These are phyloP conservation scores for Bufotes viridis DNA, from an alignment of 2,797 vertebrate species.

Conservation along the genomic window DNA sequence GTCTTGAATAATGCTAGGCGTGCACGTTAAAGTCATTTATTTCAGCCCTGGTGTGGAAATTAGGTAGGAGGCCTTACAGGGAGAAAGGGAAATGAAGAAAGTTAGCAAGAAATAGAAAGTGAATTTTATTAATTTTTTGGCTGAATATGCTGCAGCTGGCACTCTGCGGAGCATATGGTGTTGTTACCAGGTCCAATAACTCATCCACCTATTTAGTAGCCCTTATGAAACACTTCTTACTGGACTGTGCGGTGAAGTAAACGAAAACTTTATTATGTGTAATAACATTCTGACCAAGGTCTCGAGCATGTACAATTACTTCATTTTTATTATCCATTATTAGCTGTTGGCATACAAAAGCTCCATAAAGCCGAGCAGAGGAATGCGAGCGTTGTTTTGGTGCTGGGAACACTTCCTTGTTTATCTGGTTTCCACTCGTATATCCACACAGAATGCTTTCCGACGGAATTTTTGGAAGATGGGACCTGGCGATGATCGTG, in stretches of 20 bases:
- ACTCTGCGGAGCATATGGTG: constrained; percentile 58
- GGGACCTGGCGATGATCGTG: neutral
- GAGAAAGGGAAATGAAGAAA: constrained; percentile 62
- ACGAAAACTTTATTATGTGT: constrained; percentile 62
- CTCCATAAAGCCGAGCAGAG: constrained; percentile 55
- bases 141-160: constrained; percentile 60
- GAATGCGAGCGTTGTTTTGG: constrained; percentile 56
- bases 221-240: constrained; percentile 64
- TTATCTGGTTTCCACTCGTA: constrained; percentile 43
- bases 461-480: neutral
- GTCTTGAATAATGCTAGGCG: constrained; percentile 30
- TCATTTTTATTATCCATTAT: constrained; percentile 62
- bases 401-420: constrained; percentile 52
- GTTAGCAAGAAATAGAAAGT: constrained; percentile 62
- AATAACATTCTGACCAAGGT: constrained; percentile 62
- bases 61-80: constrained; percentile 62
- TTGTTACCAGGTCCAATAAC: constrained; percentile 60
- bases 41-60: constrained; percentile 60
- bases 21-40: constrained; percentile 53
- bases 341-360: constrained; percentile 62
- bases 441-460: constrained; percentile 26
- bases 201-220: constrained; percentile 62
- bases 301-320: constrained; percentile 60
- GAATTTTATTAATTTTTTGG: constrained; percentile 61
- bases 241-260: constrained; percentile 63